Conservation (phyloP, 2,888 invertebrate genomes). For the Carabus problematicus region DNA sequence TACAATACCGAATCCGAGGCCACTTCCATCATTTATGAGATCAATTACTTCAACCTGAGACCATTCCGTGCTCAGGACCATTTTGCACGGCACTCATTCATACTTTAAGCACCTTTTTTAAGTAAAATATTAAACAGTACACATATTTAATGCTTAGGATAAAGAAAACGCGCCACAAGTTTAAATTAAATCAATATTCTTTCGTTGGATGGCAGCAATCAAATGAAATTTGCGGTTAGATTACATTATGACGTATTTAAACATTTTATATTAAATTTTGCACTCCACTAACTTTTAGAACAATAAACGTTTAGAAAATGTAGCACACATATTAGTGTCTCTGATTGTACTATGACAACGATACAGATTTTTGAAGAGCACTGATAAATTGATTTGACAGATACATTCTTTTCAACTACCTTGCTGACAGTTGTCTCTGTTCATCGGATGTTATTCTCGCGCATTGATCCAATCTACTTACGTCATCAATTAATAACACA, state of each 20-base stretch:
- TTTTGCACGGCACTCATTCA: conserved; percentile 51
- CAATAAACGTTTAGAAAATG: conserved; percentile 6
- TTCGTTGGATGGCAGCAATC: conserved; percentile 10
- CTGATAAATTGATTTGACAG: conserved; percentile 36
- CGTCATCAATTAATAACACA: no score
- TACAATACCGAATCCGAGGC: conserved; percentile 97
- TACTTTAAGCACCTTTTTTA: conserved; percentile 21
- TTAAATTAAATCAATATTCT: conserved; percentile 32
- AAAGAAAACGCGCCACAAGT: conserved; percentile 15
- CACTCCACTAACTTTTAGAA: background rate
- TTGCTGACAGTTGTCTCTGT: conserved; percentile 35
- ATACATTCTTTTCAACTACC: conserved; percentile 28
- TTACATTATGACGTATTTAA: conserved; percentile 31
- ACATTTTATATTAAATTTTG: conserved; percentile 14
- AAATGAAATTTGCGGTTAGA: conserved; percentile 28
- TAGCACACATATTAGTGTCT: conserved; percentile 26
- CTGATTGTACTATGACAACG: conserved; percentile 16
- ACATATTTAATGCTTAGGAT: conserved; percentile 3
- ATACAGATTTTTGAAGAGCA: conserved; percentile 17
- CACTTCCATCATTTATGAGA: conserved; percentile 95
- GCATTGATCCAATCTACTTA: background rate
- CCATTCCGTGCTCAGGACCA: conserved; percentile 98
- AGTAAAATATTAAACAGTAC: conserved; percentile 8
- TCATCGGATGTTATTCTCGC: conserved; percentile 19
- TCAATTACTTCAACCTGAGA: conserved; percentile 99